These are phyloP conservation scores for Phoeniculus purpureus DNA, from an alignment of 2,797 vertebrate species.

Conservation along the genomic window DNA sequence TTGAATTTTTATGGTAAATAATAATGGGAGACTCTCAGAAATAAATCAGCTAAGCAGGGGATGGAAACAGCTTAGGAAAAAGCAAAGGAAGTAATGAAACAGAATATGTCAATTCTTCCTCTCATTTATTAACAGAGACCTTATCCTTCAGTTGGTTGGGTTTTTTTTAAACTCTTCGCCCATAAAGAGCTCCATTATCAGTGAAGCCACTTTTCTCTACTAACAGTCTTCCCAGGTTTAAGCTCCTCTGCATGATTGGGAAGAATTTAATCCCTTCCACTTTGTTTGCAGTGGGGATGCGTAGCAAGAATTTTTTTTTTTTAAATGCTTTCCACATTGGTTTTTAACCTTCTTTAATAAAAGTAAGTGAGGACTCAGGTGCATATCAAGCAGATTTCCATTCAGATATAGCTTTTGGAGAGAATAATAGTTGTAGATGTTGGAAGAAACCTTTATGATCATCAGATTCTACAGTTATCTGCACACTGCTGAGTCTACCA, in stretches of 20 bases:
- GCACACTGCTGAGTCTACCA: too few species aligned
- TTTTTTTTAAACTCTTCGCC: too few species aligned
- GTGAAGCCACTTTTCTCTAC: background rate
- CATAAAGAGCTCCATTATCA: too few species aligned
- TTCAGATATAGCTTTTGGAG: background rate
- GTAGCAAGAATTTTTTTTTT: background rate
- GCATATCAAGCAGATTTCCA: background rate
- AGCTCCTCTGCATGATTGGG: background rate
- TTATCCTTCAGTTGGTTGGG: background rate
- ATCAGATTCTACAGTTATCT: too few species aligned
- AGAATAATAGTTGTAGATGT: too few species aligned
- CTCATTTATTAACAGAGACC: background rate
- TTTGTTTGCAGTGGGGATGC: background rate
- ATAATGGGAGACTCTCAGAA: background rate
- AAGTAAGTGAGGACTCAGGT: fast-evolving
- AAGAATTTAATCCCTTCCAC: background rate
- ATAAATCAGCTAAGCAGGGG: background rate
- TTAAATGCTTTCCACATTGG: background rate
- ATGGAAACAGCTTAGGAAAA: background rate
- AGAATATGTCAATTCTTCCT: background rate
- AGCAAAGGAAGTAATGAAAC: background rate
- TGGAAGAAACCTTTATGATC: too few species aligned
- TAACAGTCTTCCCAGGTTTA: background rate
- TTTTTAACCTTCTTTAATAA: background rate
- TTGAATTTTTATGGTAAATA: background rate